A percentile compares a stretch with the other conserved stretches of the same genome.
phyloP scores from a whole-genome alignment of 2,888 invertebrate species.

The Himalopsyche tibetana region DNA sequence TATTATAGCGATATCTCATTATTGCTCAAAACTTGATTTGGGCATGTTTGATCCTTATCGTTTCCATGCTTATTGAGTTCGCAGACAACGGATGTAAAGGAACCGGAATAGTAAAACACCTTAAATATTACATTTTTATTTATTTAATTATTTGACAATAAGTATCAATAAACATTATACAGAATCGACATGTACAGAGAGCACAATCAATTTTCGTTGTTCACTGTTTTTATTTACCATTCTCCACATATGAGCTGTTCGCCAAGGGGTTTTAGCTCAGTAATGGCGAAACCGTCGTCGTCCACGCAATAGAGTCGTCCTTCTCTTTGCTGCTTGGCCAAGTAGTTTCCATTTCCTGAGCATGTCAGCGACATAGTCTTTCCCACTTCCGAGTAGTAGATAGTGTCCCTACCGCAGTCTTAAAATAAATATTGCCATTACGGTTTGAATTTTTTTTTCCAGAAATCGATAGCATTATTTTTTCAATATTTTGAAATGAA shows the following conservation, averaged over 20 bases:
- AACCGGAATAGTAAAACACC: too few species aligned
- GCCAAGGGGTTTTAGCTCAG: constrained; percentile 60
- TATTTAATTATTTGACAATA: too few species aligned
- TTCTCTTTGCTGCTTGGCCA: constrained; percentile 75
- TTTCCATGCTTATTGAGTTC: too few species aligned
- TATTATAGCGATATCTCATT: too few species aligned
- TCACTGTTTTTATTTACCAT: constrained; percentile 34
- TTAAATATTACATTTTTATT: too few species aligned
- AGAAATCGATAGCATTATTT: background rate
- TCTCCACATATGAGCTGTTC: constrained; percentile 56
- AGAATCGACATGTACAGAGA: too few species aligned
- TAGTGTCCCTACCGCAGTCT: constrained; percentile 81
- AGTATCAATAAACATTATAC: too few species aligned
- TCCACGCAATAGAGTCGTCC: constrained; percentile 79
- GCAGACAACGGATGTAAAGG: too few species aligned
- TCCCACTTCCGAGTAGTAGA: constrained; percentile 74
- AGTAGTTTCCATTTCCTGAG: constrained; percentile 78
- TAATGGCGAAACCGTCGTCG: constrained; percentile 76
- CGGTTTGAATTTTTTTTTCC: background rate
- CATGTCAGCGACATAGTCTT: constrained; percentile 75
- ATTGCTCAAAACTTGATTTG: too few species aligned
- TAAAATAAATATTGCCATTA: constrained; percentile 64
- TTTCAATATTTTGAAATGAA: too few species aligned
- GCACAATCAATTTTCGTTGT: background rate
- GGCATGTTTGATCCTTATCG: too few species aligned